Evolutionary conservation across 1,140 invertebrate genomes (phyloP).

Genomic region (Zaprionus gabonicus): DNA sequence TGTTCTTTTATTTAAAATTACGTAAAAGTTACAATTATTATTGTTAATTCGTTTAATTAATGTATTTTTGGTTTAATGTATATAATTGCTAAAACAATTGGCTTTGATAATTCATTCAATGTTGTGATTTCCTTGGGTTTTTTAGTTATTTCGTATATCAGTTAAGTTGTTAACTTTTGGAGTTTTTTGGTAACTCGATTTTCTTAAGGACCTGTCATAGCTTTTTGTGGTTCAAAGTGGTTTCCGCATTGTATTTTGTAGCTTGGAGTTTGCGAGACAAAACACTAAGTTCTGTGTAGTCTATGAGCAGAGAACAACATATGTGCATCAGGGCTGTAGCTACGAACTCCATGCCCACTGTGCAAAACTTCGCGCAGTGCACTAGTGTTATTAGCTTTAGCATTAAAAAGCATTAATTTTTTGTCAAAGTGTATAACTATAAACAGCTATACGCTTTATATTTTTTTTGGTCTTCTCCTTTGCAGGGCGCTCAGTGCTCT

Average conservation of each 20-base stretch:
- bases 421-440: too few species aligned
- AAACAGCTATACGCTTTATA: too few species aligned
- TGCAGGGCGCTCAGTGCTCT: too few species aligned
- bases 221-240: conserved; percentile 33
- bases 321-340: not conserved
- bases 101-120: conserved; percentile 61
- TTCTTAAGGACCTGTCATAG: conserved; percentile 16
- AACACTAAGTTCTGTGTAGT: conserved; percentile 16
- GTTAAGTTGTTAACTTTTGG: conserved; percentile 54
- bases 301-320: conserved; percentile 23
- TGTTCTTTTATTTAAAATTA: conserved; percentile 59
- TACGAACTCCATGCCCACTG: too few species aligned
- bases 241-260: conserved; percentile 20
- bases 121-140: conserved; percentile 33
- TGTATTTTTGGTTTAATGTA: conserved; percentile 47
- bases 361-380: too few species aligned
- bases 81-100: conserved; percentile 83
- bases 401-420: too few species aligned
- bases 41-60: conserved; percentile 10
- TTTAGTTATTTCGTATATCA: conserved; percentile 48
- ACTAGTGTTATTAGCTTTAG: too few species aligned
- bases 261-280: conserved; percentile 5
- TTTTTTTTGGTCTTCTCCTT: too few species aligned
- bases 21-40: conserved; percentile 37
- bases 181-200: conserved; percentile 57